Conservation (phyloP, 2,797 vertebrate genomes). For the Lycodopsis pacificus region DNA sequence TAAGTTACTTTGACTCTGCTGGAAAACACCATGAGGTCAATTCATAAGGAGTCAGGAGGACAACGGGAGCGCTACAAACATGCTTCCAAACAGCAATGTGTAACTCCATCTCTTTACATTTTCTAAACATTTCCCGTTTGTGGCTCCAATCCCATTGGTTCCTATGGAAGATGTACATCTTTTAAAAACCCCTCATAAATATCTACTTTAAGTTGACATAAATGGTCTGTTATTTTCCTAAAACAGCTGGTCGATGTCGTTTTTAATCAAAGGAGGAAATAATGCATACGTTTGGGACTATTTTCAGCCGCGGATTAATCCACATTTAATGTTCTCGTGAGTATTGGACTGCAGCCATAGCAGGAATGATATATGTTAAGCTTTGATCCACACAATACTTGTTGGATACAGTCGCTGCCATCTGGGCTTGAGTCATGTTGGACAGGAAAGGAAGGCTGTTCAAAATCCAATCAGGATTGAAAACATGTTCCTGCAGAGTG, state of each 20-base stretch:
- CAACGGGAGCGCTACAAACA: not conserved
- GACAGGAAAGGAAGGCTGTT: not conserved
- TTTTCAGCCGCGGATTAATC: not conserved
- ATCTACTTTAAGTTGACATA: not conserved
- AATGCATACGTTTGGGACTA: not conserved
- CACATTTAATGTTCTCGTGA: not conserved
- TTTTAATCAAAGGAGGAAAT: not conserved
- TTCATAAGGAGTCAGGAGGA: not conserved
- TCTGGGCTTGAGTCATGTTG: not conserved
- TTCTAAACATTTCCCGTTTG: not conserved
- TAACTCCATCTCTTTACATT: not conserved
- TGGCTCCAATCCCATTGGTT: not conserved
- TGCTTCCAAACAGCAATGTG: not conserved
- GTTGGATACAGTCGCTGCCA: not conserved
- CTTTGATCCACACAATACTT: not conserved
- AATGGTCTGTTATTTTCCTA: not conserved
- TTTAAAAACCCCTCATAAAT: not conserved
- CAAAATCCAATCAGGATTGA: constrained; percentile 7
- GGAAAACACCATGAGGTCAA: not conserved
- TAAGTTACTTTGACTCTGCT: not conserved
- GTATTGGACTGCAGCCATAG: not conserved
- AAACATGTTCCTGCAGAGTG: not conserved
- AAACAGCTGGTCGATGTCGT: not conserved
- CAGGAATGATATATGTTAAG: not conserved
- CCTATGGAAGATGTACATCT: not conserved